Base-by-base conservation (phyloP, 35 echinoderm and acorn worm genomes). In the Chiridota heheva region DNA sequence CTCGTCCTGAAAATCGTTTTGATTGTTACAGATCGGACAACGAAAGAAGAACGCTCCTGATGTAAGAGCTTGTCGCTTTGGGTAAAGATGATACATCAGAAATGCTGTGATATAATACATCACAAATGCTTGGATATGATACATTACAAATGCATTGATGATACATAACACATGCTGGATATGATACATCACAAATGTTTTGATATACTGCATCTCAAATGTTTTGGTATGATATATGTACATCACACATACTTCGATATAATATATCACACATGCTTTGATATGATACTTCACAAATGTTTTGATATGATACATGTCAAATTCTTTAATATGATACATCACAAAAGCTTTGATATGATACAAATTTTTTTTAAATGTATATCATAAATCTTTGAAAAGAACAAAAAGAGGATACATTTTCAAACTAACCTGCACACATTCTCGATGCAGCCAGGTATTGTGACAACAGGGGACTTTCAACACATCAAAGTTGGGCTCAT, bases 1-100 rank as follows among this genome's bases (percentile, higher is more conserved):
- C 34, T 87, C 84, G 20, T 78, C 62, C 24, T 69, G 40, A 40
- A 87, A 87, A 28, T 78, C 62, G 12, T 87, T 46, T 22, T 87
- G 73, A 57, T 87, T 76, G 67, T 87, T 87, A 63, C 84, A 87
- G 45, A 87, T 63, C 5, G 84, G 84, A 66, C 84, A 87, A 36
- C 84, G 60, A 26, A 87, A 87, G 47, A 87, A 87, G 37, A 78
- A 87, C 16, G 39, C 38, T 43, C 84, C 84, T 24, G 84, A 76
- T 16, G 58, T 59, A 4, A 87, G 43, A 42, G 84, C 84, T 87
- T 87, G 84, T 38, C 44, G 56, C 84, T 87, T 49, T 62, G 13
- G 44, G n/a, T n/a, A n/a, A n/a, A n/a, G n/a, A n/a, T n/a, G n/a
- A n/a, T n/a, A n/a, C n/a, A n/a, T n/a, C n/a, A n/a, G 60, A 51